phyloP scores from a whole-genome alignment of 2,113 vertebrate species.

The Zootoca vivipara region DNA sequence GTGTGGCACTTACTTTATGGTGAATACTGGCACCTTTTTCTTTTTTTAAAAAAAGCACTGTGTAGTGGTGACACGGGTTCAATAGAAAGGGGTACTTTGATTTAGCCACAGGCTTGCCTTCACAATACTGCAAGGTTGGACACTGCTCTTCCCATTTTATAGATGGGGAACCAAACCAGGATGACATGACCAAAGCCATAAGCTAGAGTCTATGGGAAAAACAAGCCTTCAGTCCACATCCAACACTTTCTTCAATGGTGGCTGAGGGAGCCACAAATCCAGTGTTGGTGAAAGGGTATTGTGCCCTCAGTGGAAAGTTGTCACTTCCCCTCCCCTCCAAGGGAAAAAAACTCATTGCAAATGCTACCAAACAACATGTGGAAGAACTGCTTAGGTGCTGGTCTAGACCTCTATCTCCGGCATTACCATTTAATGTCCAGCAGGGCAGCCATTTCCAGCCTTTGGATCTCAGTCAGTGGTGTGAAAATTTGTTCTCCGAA shows the following conservation, averaged over 20 bases:
- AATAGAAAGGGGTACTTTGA: not conserved
- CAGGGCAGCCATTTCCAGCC: conserved; percentile 83
- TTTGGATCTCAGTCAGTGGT: conserved; percentile 85
- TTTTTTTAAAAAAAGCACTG: no score
- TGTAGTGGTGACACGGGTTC: no score
- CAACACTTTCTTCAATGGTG: not conserved
- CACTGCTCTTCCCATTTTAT: not conserved
- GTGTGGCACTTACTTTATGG: no score
- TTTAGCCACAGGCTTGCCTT: not conserved
- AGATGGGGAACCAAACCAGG: not conserved
- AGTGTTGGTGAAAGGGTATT: not conserved
- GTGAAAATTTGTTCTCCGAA: conserved; percentile 73
- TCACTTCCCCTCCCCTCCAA: not conserved
- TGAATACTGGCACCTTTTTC: no score
- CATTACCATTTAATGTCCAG: conserved; percentile 93
- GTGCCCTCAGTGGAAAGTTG: not conserved
- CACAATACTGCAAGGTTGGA: not conserved
- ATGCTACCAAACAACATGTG: not conserved
- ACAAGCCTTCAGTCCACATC: not conserved
- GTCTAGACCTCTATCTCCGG: not conserved
- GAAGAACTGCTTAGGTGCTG: not conserved
- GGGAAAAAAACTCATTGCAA: not conserved
- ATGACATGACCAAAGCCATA: not conserved
- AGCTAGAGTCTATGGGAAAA: not conserved
- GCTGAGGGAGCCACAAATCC: not conserved